A percentile compares a stretch with the other conserved stretches of the same genome.
Evolutionary conservation across 2,797 vertebrate species (phyloP).

Genomic region (Enteromius paludinosus): DNA sequence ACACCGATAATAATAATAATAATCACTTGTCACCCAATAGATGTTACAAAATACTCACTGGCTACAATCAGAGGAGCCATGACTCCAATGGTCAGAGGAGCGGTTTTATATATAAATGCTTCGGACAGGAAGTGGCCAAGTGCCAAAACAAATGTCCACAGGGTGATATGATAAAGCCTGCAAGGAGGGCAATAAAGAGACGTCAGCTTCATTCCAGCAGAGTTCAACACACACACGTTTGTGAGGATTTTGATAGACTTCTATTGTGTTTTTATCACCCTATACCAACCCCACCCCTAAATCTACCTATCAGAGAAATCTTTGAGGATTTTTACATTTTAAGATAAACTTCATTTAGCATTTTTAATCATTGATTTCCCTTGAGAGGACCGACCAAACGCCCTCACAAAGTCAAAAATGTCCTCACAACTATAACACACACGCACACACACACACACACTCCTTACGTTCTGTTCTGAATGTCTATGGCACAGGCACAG

Average conservation of each 20-base stretch:
- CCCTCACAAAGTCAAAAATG: too few relatives aligned
- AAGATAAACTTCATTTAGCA: too few relatives aligned
- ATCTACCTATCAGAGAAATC: too few relatives aligned
- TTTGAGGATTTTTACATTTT: too few relatives aligned
- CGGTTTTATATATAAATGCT: conserved; percentile 91
- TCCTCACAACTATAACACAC: too few relatives aligned
- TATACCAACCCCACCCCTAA: too few relatives aligned
- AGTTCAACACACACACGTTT: background rate
- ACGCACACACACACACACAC: too few relatives aligned
- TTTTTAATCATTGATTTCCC: too few relatives aligned
- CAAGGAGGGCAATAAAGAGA: conserved; percentile 7
- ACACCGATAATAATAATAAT: background rate
- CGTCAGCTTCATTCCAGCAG: background rate
- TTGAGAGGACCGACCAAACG: too few relatives aligned
- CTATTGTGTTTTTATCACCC: too few relatives aligned
- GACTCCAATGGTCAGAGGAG: conserved; percentile 89
- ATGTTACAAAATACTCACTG: conserved; percentile 79
- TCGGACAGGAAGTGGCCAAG: conserved; percentile 93
- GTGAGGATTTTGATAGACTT: too few relatives aligned
- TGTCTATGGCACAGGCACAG: conserved; percentile 92
- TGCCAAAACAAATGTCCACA: conserved; percentile 94
- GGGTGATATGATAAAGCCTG: conserved; percentile 92
- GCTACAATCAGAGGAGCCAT: conserved; percentile 96
- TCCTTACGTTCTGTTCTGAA: conserved; percentile 91
- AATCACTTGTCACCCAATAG: background rate